Base-by-base conservation (phyloP, 1,140 invertebrate genomes). In the Drosophila mojavensis region DNA sequence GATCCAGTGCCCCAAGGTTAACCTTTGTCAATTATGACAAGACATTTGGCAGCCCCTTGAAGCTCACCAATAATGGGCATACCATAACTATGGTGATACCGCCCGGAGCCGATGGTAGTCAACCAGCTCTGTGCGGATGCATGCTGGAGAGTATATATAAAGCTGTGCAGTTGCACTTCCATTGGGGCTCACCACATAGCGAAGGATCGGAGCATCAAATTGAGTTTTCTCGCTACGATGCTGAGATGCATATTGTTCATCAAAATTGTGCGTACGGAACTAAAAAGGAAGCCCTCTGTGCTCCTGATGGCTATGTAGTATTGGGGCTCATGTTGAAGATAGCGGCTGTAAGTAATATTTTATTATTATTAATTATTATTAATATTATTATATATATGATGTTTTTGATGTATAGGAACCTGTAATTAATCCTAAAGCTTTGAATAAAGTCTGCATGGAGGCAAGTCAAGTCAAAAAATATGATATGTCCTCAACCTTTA, bases 231-330 rank as follows among this genome's bases (percentile, higher is more conserved):
- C 93, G 94, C 81, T 96, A 94, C 79, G 94, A 96, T 3, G 95
- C 96, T 93, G 96, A 98, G 93, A 86, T 98, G 9, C 97, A 98
- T 89, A 95, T 97, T 84, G 97, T 98, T 0, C 97, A 98, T 92
- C 97, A 94, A 90, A 97, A 98, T 78, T 93, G 93, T 51, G 93
- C 94, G 30, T 98, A 97, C 79, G 91, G 92, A 0, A 93, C 91
- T 11, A 93, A 95, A 7, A 82, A 91, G 6, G 93, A 95, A 50
- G 97, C 97, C 0, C 78, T 95, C 1, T 91, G 94, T 36, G 92
- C 95, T 82, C 67, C 89, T 0, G 95, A 97, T 83, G 97, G 97
- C 0, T 93, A 98, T 15, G 94, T 95, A 10, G 97, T 98, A 0
- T 91, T 98, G 4, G 96, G 95, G 0, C 95, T 97, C 75, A 95